Evolutionary conservation across 2,113 vertebrate species (phyloP).

Genomic region (Fregetta grallaria): DNA sequence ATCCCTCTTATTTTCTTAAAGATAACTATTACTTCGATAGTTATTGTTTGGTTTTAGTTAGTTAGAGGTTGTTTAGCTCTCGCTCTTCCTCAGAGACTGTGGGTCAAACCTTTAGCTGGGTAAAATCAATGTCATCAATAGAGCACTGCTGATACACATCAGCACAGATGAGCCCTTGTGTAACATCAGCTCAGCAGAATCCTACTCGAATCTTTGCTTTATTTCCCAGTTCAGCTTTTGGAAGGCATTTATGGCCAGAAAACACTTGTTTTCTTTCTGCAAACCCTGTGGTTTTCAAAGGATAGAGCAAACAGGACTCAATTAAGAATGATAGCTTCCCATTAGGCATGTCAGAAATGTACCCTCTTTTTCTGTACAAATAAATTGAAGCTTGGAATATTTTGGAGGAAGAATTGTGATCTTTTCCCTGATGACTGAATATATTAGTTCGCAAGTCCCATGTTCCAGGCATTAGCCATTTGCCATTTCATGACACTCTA

Average conservation of each 20-base stretch:
- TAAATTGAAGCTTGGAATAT: slow-evolving; percentile 14
- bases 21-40: slow-evolving; percentile 27
- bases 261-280: slow-evolving; percentile 26
- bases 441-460: neutral
- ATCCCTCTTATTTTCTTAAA: slow-evolving; percentile 32
- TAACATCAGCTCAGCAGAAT: slow-evolving; percentile 52
- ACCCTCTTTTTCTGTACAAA: neutral
- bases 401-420: neutral
- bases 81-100: slow-evolving; percentile 9
- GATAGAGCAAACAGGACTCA: neutral
- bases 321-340: slow-evolving; percentile 26
- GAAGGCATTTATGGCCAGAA: slow-evolving; percentile 33
- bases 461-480: neutral
- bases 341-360: slow-evolving; percentile 12
- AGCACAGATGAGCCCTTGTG: slow-evolving; percentile 35
- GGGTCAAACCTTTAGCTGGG: slow-evolving; percentile 48
- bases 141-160: slow-evolving; percentile 56
- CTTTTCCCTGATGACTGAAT: neutral
- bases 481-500: neutral
- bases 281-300: slow-evolving; percentile 13
- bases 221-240: slow-evolving; percentile 56
- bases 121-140: slow-evolving; percentile 58
- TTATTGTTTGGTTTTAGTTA: slow-evolving; percentile 39
- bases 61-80: slow-evolving; percentile 46
- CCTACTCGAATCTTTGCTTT: neutral